These are phyloP conservation scores for Procavia capensis DNA, from an alignment of 2,113 vertebrate genomes.

Conservation along the genomic window DNA sequence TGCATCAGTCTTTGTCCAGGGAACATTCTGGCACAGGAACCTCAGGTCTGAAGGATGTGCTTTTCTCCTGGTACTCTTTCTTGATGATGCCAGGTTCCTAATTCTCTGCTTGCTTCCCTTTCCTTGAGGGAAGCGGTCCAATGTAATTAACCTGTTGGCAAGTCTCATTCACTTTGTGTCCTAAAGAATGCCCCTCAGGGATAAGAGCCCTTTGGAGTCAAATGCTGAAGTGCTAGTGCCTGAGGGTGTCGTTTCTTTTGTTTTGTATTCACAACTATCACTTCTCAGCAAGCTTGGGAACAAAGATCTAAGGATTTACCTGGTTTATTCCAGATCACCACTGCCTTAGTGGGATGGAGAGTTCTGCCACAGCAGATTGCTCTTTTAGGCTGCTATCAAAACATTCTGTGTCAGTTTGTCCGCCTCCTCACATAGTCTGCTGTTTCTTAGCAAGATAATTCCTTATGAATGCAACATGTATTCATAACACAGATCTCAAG, in stretches of 20 bases:
- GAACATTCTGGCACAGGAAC: too few species aligned
- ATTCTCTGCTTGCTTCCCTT: too few species aligned
- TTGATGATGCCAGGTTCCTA: too few species aligned
- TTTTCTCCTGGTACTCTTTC: too few species aligned
- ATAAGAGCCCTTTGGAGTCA: background rate
- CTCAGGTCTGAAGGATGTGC: too few species aligned
- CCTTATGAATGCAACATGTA: background rate
- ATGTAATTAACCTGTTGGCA: too few species aligned
- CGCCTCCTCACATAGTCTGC: background rate
- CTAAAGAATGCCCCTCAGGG: background rate
- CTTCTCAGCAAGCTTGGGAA: background rate
- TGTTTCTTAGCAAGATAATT: background rate
- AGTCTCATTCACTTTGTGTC: background rate
- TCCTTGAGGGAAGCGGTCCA: too few species aligned
- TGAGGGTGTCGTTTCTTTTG: background rate
- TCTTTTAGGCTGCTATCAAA: background rate
- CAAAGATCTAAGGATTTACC: background rate
- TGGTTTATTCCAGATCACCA: background rate
- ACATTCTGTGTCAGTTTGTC: background rate
- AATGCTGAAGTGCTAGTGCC: background rate
- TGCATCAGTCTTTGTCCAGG: too few species aligned
- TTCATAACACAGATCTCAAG: background rate
- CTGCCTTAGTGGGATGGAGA: fast-evolving
- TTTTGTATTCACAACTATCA: background rate
- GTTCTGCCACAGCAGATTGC: background rate